phyloP scores from a whole-genome alignment of 1,140 invertebrate genomes.

The Lucilia sericata region DNA sequence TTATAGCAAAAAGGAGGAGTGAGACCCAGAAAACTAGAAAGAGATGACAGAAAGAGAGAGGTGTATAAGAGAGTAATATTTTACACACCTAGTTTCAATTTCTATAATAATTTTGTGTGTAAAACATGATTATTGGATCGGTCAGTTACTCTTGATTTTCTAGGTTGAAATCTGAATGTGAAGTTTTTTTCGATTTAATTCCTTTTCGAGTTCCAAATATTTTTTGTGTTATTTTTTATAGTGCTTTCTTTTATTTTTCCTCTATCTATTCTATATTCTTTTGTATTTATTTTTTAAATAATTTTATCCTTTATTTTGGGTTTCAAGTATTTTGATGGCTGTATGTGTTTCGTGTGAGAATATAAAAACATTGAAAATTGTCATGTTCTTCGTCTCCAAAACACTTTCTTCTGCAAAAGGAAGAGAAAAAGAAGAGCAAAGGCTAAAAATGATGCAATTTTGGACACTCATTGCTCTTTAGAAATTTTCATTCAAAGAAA shows the following conservation, averaged over 20 bases:
- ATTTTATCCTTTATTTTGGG: slow-evolving; percentile 26
- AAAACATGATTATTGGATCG: neutral
- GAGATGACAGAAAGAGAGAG: no score
- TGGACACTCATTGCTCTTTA: neutral
- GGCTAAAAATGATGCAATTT: neutral
- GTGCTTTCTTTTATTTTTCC: neutral
- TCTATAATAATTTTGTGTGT: neutral
- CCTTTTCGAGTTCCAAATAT: no score
- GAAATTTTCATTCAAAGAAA: neutral
- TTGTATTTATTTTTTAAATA: slow-evolving; percentile 11
- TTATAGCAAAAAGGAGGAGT: neutral
- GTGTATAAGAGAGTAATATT: no score
- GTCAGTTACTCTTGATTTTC: no score
- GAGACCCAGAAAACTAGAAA: neutral
- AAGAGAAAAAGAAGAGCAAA: neutral
- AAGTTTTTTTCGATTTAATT: no score
- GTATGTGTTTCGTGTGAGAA: neutral
- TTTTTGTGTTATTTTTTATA: neutral
- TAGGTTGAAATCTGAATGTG: no score
- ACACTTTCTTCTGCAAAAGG: neutral
- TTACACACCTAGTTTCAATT: neutral
- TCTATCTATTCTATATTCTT: neutral
- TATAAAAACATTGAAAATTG: neutral
- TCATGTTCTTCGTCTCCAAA: neutral
- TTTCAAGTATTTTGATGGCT: neutral